Conservation (phyloP, 1,140 invertebrate genomes). For the Temnothorax longispinosus region DNA sequence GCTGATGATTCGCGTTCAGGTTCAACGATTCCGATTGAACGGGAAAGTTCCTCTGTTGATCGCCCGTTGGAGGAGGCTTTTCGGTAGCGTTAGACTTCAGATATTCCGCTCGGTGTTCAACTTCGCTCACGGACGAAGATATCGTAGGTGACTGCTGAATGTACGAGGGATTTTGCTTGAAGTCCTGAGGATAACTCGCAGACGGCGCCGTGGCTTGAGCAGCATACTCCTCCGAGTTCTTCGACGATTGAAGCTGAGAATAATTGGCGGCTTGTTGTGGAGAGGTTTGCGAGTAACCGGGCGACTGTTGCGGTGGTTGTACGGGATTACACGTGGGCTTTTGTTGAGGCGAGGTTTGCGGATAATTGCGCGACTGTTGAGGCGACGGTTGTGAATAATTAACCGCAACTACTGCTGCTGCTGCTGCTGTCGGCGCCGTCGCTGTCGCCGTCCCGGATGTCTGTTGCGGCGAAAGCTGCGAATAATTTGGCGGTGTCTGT, state of each 20-base stretch:
- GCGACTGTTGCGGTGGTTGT: conserved; percentile 66
- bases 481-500: conserved; percentile 73
- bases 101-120: conserved; percentile 76
- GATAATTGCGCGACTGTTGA: conserved; percentile 70
- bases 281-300: conserved; percentile 76
- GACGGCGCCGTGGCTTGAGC: conserved; percentile 20
- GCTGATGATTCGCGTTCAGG: conserved; percentile 79
- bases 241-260: conserved; percentile 61
- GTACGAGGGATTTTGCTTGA: conserved; percentile 78
- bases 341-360: conserved; percentile 28
- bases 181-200: conserved; percentile 75
- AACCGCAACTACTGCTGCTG: conserved; percentile 62
- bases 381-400: conserved; percentile 78
- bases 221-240: conserved; percentile 71
- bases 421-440: conserved; percentile 59
- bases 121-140: conserved; percentile 68
- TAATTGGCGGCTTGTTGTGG: conserved; percentile 74
- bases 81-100: conserved; percentile 77
- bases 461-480: conserved; percentile 75
- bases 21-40: conserved; percentile 74
- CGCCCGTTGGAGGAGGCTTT: conserved; percentile 69
- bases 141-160: conserved; percentile 73
- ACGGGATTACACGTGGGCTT: conserved; percentile 25
- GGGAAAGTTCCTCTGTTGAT: conserved; percentile 78
- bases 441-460: conserved; percentile 66